These are phyloP conservation scores for Chrysomallon squamiferum DNA, from an alignment of 1,140 invertebrate genomes.

Conservation along the genomic window DNA sequence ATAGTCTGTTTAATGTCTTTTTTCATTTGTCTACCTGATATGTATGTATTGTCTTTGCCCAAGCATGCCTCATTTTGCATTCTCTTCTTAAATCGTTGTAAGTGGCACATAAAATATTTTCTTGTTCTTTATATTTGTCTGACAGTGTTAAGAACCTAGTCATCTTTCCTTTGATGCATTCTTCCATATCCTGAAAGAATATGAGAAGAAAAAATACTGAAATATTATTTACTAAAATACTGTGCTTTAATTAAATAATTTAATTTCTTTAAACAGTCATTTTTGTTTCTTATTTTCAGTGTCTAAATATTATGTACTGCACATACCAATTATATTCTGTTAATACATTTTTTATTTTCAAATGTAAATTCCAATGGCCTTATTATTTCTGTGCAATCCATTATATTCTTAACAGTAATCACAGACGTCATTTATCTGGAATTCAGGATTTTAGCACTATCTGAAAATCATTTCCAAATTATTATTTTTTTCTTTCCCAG, in stretches of 20 bases:
- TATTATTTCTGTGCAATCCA: too few species aligned
- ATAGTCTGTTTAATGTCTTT: not conserved
- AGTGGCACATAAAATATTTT: constrained; percentile 34
- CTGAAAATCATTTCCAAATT: too few species aligned
- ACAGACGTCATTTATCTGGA: too few species aligned
- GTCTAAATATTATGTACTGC: not conserved
- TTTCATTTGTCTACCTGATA: constrained; percentile 45
- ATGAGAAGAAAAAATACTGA: not conserved
- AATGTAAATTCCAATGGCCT: too few species aligned
- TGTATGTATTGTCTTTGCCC: constrained; percentile 59
- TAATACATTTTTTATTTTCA: too few species aligned
- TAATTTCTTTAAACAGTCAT: not conserved
- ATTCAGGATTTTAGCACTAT: too few species aligned
- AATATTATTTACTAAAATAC: not conserved
- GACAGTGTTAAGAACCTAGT: constrained; percentile 37
- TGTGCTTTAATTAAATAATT: not conserved
- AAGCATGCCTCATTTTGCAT: constrained; percentile 54
- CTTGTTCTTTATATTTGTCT: constrained; percentile 35
- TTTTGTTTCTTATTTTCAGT: not conserved
- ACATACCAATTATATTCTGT: not conserved
- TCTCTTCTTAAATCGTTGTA: constrained; percentile 30
- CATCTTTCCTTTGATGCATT: not conserved
- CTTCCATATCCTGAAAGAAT: not conserved
- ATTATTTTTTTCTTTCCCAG: too few species aligned
- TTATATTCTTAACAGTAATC: too few species aligned